These are phyloP conservation scores for Mohoua ochrocephala DNA, from an alignment of 2,113 vertebrate genomes.

Conservation along the genomic window DNA sequence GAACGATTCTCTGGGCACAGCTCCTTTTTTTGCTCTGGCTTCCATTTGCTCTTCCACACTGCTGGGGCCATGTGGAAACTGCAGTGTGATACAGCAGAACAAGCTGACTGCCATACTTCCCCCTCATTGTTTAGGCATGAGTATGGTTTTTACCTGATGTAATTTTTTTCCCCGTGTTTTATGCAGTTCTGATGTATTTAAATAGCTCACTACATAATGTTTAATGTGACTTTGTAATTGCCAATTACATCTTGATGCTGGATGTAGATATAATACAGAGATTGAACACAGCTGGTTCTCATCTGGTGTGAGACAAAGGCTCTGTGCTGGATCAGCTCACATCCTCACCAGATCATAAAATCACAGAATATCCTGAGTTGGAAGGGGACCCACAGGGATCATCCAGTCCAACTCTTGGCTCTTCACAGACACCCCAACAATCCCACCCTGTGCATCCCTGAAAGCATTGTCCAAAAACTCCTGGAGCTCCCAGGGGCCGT, in stretches of 20 bases:
- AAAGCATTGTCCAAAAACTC: fast-evolving
- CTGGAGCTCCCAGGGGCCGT: background rate
- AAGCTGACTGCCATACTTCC: background rate
- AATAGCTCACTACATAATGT: background rate
- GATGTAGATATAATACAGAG: background rate
- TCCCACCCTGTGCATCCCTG: background rate
- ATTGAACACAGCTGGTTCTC: background rate
- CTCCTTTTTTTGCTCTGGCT: background rate
- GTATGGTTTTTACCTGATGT: background rate
- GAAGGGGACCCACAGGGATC: background rate
- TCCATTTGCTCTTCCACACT: background rate
- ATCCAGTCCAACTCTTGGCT: background rate
- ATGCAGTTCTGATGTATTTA: background rate
- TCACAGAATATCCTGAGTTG: background rate
- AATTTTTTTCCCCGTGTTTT: background rate
- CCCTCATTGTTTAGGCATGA: background rate
- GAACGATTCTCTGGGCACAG: background rate
- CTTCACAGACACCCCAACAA: background rate
- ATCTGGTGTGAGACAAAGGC: background rate
- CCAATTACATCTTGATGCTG: background rate
- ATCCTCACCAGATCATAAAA: background rate
- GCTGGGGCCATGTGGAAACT: background rate
- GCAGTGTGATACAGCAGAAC: background rate
- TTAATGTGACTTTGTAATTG: background rate
- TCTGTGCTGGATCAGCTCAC: background rate